Base-by-base conservation (phyloP, 2,888 invertebrate species). In the Lepidochrysops patricia region DNA sequence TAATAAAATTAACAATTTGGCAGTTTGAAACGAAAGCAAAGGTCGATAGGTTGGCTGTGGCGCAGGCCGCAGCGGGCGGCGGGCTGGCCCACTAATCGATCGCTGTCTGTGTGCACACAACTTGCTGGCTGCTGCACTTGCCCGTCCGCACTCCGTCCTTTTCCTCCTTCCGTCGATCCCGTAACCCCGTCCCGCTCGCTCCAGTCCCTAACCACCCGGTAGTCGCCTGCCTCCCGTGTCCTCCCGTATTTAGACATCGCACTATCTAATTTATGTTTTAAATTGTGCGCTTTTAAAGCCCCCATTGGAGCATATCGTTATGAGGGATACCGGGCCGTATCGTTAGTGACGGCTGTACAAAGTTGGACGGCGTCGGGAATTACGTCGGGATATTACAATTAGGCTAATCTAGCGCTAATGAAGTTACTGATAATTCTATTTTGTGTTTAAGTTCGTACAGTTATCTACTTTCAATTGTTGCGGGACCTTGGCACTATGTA, bases 231-330 rank as follows among this genome's bases (percentile, higher is more conserved):
- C 84, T 80, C 83, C 82, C 84, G 72, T 80, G 73, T 83, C 80
- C 84, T 81, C 80, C 80, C 80, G 82, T 86, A 86, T 88, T 87
- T 87, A 87, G 85, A 85, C 79, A 80, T 79, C 79, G 82, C 81
- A 82, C 84, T 84, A 85, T 84, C 86, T 85, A 88, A 87, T 88
- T 86, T 86, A 85, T 86, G 82, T 84, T 84, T 83, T 79, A 82
- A 85, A 84, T 82, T 81, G 80, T 78, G 70, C 77, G 75, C 79
- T 81, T 80, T 79, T 74, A 79, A 77, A 81, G 74, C 77, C 75
- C 67, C 67, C 76, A 74, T 72, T 67, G 73, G 74, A 72, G 68
- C 77, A 80, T 83, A 84, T 80, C 77, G 79, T 80, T 80, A 81
- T 75, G 76, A 75, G 71, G 67, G 75, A 75, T 80, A 65, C 61